Conservation (phyloP, 2,888 invertebrate genomes). For the Muscina levida region DNA sequence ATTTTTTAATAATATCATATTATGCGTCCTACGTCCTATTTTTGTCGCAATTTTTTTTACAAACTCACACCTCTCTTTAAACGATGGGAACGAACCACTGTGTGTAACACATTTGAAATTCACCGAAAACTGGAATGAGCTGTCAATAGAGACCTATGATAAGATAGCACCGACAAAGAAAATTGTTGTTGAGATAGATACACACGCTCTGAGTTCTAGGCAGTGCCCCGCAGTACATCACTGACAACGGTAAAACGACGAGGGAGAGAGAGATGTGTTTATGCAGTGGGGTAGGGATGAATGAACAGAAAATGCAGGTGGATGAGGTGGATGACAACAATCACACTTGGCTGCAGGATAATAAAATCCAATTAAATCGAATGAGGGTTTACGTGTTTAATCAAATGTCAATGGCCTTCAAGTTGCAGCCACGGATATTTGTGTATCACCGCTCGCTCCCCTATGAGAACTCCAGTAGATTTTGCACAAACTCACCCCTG, state of each 20-base stretch:
- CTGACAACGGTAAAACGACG: neutral
- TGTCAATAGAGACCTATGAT: slow-evolving; percentile 9
- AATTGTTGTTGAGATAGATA: neutral
- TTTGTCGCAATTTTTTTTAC: no score
- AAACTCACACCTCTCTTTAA: no score
- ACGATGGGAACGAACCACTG: no score
- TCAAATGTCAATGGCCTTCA: neutral
- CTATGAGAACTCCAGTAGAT: neutral
- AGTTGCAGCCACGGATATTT: no score
- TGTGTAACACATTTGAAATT: neutral
- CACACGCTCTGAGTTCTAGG: no score
- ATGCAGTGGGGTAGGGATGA: no score
- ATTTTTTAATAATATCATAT: no score
- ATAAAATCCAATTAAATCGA: slow-evolving; percentile 19
- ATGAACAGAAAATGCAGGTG: slow-evolving; percentile 17
- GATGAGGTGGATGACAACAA: neutral
- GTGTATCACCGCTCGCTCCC: neutral
- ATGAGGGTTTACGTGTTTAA: neutral
- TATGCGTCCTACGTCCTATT: no score
- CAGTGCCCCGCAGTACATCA: neutral
- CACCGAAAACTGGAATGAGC: slow-evolving; percentile 1
- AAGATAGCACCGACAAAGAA: slow-evolving; percentile 10
- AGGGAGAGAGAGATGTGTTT: slow-evolving; percentile 7
- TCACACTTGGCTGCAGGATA: neutral
- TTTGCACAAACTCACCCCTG: neutral